Evolutionary conservation across 2,888 invertebrate species (phyloP).

Genomic region (Volucella zonaria): DNA sequence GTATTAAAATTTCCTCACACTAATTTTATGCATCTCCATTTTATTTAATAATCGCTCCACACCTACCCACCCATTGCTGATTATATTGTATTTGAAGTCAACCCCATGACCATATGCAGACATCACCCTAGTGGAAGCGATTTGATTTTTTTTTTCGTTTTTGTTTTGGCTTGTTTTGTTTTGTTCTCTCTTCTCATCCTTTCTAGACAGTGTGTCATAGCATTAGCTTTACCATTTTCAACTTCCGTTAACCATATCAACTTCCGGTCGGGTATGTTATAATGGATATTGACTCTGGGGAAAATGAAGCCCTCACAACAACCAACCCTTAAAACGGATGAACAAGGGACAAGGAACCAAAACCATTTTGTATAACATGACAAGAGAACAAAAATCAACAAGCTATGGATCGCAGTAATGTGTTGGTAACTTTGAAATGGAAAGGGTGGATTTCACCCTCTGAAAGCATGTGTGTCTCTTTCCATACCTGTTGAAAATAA

Average conservation of each 20-base stretch:
- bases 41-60: conserved; percentile 41
- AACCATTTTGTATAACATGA: conserved; percentile 31
- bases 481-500: conserved; percentile 55
- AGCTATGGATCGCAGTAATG: neutral
- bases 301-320: conserved; percentile 8
- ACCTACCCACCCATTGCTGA: neutral
- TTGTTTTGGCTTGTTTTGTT: conserved; percentile 1
- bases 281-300: conserved; percentile 66
- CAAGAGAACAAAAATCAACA: conserved; percentile 49
- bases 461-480: neutral
- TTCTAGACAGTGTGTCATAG: conserved; percentile 39
- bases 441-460: neutral
- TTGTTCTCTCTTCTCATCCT: neutral
- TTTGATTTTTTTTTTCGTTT: neutral
- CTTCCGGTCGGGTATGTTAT: conserved; percentile 63
- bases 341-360: conserved; percentile 16
- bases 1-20: conserved; percentile 32
- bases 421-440: no score
- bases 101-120: neutral
- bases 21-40: conserved; percentile 40
- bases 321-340: neutral
- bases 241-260: conserved; percentile 63
- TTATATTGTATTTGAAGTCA: no score
- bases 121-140: conserved; percentile 21
- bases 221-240: conserved; percentile 41